Percentiles rank a stretch among this genome's conserved stretches.
phyloP scores from a whole-genome alignment of 1,140 invertebrate genomes.

The Drosophila watanabei region DNA sequence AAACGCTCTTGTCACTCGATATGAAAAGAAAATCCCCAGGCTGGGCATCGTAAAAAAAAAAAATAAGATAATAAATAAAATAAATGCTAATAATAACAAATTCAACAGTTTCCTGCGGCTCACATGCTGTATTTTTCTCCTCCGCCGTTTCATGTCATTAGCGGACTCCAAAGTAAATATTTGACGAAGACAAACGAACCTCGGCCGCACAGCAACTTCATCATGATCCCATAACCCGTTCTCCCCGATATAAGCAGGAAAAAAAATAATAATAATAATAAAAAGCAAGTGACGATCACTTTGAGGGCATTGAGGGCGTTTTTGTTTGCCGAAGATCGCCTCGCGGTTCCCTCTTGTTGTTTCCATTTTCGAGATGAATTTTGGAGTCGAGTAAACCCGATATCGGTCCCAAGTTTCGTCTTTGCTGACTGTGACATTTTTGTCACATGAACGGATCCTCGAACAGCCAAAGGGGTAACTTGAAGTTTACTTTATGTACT shows the following conservation, averaged over 20 bases:
- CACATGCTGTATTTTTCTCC: slow-evolving; percentile 8
- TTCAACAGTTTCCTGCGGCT: slow-evolving; percentile 59
- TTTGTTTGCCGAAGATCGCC: slow-evolving; percentile 26
- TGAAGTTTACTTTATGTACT: slow-evolving; percentile 56
- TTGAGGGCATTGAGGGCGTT: slow-evolving; percentile 54
- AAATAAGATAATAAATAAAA: slow-evolving; percentile 25
- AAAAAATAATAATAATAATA: slow-evolving; percentile 48
- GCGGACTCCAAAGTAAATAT: slow-evolving; percentile 63
- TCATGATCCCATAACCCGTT: slow-evolving; percentile 52
- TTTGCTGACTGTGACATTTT: slow-evolving; percentile 60
- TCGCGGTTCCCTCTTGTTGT: slow-evolving; percentile 29
- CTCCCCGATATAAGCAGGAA: slow-evolving; percentile 18
- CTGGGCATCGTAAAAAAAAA: slow-evolving; percentile 18
- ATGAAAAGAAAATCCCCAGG: slow-evolving; percentile 40
- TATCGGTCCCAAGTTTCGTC: slow-evolving; percentile 17
- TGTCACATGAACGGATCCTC: slow-evolving; percentile 54
- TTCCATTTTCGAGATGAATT: slow-evolving; percentile 51
- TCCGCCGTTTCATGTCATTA: slow-evolving; percentile 57
- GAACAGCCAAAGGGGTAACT: slow-evolving; percentile 24
- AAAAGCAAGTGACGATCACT: slow-evolving; percentile 50
- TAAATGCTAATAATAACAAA: slow-evolving; percentile 65
- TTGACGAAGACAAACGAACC: slow-evolving; percentile 58
- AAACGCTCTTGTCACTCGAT: slow-evolving; percentile 51
- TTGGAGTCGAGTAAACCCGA: slow-evolving; percentile 42
- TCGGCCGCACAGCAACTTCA: slow-evolving; percentile 32